These are phyloP conservation scores for Pteromalus puparum DNA, from an alignment of 1,140 invertebrate species.

Conservation along the genomic window DNA sequence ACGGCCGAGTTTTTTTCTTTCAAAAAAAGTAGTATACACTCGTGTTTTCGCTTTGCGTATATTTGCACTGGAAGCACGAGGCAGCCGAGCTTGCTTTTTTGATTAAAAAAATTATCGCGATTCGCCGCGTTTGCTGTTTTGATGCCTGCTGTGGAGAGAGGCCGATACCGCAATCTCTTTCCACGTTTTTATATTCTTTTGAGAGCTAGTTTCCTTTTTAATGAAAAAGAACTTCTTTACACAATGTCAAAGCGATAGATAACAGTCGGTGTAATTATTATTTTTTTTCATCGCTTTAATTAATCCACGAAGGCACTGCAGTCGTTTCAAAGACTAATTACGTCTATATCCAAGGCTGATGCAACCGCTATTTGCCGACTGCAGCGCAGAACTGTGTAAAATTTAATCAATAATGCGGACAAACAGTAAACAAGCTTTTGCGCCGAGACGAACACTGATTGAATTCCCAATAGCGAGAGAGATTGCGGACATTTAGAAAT, in stretches of 20 bases:
- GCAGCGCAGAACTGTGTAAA: not conserved
- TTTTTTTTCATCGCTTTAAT: no score
- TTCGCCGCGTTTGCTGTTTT: not conserved
- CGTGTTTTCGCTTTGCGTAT: not conserved
- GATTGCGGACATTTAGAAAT: not conserved
- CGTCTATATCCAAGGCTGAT: no score
- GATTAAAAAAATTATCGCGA: not conserved
- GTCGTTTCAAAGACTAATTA: no score
- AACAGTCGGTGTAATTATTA: no score
- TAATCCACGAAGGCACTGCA: no score
- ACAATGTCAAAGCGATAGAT: no score
- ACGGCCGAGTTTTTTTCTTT: not conserved
- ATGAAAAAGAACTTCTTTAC: no score
- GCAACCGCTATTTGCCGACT: not conserved
- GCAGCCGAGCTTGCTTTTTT: no score
- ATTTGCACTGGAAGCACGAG: not conserved
- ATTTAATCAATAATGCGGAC: not conserved
- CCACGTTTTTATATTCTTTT: no score
- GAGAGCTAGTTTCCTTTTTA: no score
- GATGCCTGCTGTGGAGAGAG: no score
- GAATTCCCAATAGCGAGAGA: not conserved
- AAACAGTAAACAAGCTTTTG: not conserved
- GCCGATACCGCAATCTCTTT: no score
- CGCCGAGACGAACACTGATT: not conserved
- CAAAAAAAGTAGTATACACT: not conserved